These are phyloP conservation scores for Operophtera brumata DNA, from an alignment of 2,888 invertebrate genomes.

Conservation along the genomic window DNA sequence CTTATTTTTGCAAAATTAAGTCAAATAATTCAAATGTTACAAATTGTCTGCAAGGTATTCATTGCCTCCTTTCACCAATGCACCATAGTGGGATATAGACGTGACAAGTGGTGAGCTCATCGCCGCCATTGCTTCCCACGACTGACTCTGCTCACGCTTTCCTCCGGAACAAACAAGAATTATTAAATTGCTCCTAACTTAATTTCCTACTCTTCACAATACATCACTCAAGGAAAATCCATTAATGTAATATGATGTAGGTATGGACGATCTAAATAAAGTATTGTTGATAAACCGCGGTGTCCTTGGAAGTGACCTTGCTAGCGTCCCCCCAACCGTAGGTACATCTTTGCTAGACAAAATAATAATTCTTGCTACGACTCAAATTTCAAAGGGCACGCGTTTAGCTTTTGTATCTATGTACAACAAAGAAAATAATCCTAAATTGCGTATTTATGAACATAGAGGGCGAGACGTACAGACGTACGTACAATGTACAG, in stretches of 20 bases:
- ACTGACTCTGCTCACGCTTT: no score
- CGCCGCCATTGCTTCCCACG: no score
- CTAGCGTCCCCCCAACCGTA: neutral
- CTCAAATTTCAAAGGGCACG: constrained; percentile 13
- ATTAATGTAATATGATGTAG: constrained; percentile 9
- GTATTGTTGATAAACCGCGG: constrained; percentile 7
- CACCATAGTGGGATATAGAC: no score
- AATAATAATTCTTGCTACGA: constrained; percentile 1
- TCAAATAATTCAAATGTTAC: no score
- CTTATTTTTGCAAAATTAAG: no score
- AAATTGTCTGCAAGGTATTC: no score
- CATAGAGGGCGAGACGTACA: constrained; percentile 17
- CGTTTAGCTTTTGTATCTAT: constrained; percentile 15
- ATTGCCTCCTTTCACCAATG: no score
- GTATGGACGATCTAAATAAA: constrained; percentile 5
- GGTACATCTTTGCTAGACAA: neutral
- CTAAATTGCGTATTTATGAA: constrained; percentile 14
- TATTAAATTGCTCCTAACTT: no score
- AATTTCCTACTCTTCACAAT: constrained; percentile 3
- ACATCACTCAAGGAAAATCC: constrained; percentile 20
- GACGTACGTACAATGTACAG: no score
- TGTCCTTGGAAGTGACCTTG: constrained; percentile 17
- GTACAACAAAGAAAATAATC: constrained; percentile 10
- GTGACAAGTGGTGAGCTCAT: no score
- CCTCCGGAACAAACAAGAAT: neutral